A percentile compares a stretch with the other conserved stretches of the same genome.
Evolutionary conservation across 2,113 vertebrate species (phyloP).

Genomic region (Marcusenius ussheri): DNA sequence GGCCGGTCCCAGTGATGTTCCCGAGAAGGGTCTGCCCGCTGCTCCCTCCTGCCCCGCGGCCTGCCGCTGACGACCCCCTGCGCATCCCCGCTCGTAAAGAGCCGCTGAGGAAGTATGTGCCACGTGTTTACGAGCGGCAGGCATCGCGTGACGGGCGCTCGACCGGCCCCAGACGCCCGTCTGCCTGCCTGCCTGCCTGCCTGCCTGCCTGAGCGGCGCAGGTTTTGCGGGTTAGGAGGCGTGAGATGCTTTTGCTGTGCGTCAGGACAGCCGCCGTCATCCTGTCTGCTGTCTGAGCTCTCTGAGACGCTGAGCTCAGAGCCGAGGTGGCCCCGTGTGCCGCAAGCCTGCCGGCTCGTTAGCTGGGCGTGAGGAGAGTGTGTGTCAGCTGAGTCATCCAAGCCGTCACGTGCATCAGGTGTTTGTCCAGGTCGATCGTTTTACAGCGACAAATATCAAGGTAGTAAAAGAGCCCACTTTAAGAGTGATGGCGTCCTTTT

Average conservation of each 20-base stretch:
- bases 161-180: background rate
- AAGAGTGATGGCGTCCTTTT: background rate
- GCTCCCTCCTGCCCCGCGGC: constrained; percentile 90
- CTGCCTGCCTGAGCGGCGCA: constrained; percentile 24
- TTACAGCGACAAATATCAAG: background rate
- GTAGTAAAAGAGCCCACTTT: background rate
- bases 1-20: constrained; percentile 89
- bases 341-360: background rate
- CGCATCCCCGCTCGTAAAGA: constrained; percentile 95
- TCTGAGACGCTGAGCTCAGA: background rate
- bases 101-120: constrained; percentile 97
- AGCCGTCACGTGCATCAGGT: background rate
- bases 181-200: background rate
- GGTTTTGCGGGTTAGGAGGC: constrained; percentile 39
- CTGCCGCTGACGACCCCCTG: constrained; percentile 80
- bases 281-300: constrained; percentile 3
- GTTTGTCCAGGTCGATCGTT: background rate
- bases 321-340: background rate
- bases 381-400: background rate
- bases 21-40: constrained; percentile 93
- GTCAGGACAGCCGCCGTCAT: constrained; percentile 38
- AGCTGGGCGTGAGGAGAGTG: background rate
- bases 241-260: constrained; percentile 39
- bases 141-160: constrained; percentile 85
- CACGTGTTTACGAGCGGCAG: constrained; percentile 94